Percentiles rank a stretch among this genome's conserved stretches.
Evolutionary conservation across 2,113 vertebrate species (phyloP).

Genomic region (Halichoeres trimaculatus): DNA sequence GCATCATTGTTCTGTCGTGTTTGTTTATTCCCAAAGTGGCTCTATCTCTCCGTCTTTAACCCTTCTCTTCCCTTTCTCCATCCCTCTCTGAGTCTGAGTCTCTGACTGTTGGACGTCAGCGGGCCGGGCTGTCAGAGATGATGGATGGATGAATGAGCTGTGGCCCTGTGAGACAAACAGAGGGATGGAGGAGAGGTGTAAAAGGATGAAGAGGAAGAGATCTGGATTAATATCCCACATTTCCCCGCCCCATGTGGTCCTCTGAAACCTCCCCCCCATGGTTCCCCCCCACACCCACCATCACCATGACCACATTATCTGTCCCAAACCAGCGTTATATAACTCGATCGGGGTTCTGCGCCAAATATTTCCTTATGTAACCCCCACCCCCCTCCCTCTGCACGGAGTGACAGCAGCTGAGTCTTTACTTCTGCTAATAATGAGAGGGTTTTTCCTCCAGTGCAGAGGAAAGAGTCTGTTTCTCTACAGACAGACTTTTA

Average conservation of each 20-base stretch:
- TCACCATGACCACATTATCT: slow-evolving; percentile 45
- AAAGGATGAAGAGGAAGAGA: neutral
- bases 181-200: neutral
- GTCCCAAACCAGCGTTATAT: slow-evolving; percentile 67
- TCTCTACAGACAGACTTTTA: neutral
- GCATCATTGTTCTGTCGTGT: neutral
- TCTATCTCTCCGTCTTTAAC: neutral
- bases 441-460: slow-evolving; percentile 9
- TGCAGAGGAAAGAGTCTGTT: neutral
- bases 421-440: slow-evolving; percentile 30
- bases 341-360: slow-evolving; percentile 49
- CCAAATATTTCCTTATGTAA: slow-evolving; percentile 59
- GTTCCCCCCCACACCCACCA: neutral
- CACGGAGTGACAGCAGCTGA: slow-evolving; percentile 7
- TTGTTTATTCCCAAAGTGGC: slow-evolving; percentile 25
- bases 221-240: neutral
- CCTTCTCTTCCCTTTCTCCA: neutral
- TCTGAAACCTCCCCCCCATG: slow-evolving; percentile 1
- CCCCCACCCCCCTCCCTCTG: slow-evolving; percentile 14
- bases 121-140: neutral
- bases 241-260: slow-evolving; percentile 5
- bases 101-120: neutral
- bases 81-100: too few relatives aligned
- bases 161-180: neutral
- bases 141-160: slow-evolving; percentile 23